Percentiles rank a stretch among this genome's conserved stretches.
Evolutionary conservation across 2,113 vertebrate species (phyloP).

Genomic region (Amblyornis subalaris): DNA sequence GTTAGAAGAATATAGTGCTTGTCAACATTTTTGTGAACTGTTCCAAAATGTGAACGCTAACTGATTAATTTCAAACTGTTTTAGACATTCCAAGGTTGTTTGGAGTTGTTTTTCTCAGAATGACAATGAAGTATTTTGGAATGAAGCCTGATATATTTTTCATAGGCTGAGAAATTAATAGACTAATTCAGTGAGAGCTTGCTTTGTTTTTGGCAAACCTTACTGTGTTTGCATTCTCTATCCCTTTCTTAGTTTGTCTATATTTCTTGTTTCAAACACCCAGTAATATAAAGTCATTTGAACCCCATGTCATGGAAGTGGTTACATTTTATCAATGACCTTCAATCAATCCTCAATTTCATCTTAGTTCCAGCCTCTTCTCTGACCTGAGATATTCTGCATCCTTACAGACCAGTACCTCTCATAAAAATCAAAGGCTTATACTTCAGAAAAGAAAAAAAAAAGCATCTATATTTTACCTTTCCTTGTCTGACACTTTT

Average conservation of each 20-base stretch:
- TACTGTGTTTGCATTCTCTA: background rate
- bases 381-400: background rate
- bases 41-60: constrained; percentile 4
- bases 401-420: background rate
- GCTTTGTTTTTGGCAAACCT: background rate
- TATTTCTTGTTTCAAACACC: background rate
- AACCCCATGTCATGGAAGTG: background rate
- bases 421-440: background rate
- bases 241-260: background rate
- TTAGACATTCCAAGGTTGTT: constrained; percentile 3
- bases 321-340: background rate
- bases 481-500: background rate
- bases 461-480: background rate
- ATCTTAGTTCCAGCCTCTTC: background rate
- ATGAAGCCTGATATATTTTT: background rate
- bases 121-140: background rate
- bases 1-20: background rate
- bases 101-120: constrained; percentile 7
- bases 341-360: background rate
- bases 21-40: background rate
- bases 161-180: background rate
- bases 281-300: background rate
- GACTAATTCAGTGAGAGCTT: background rate
- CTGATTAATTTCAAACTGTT: background rate
- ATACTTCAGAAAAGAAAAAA: background rate